These are phyloP conservation scores for Aplysina aerophoba DNA, from an alignment of 37 sponge, comb jelly and placozoan species.

Conservation along the genomic window DNA sequence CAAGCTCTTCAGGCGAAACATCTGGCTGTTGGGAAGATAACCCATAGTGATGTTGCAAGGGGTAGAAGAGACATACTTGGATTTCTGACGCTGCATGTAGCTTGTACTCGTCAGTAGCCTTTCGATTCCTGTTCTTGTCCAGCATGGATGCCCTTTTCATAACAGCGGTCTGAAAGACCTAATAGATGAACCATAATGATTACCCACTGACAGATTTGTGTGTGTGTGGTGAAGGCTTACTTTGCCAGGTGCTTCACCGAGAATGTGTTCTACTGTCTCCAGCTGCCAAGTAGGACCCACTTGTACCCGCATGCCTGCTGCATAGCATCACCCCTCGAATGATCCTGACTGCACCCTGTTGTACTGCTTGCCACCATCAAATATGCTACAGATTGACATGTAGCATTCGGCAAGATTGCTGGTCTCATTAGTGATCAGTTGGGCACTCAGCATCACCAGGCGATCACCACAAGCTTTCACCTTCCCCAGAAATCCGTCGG, in stretches of 20 bases:
- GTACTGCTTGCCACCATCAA: conserved; percentile 10
- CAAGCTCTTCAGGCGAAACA: background rate
- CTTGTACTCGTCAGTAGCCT: too few species aligned
- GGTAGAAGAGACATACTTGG: too few species aligned
- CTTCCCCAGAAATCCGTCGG: background rate
- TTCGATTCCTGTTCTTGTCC: too few species aligned
- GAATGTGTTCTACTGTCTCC: too few species aligned
- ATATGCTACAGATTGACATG: background rate
- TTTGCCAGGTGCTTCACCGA: too few species aligned
- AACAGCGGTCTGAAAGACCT: too few species aligned
- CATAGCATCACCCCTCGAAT: background rate
- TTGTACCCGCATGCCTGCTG: background rate
- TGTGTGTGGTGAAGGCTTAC: too few species aligned
- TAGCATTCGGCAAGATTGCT: conserved; percentile 16
- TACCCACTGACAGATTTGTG: too few species aligned
- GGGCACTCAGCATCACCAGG: background rate
- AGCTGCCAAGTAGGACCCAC: too few species aligned
- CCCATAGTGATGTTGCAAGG: conserved; percentile 33
- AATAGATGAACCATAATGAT: too few species aligned
- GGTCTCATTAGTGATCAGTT: background rate
- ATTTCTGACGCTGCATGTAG: too few species aligned
- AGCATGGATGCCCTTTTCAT: too few species aligned
- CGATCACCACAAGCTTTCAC: background rate
- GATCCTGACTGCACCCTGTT: background rate
- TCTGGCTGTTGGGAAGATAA: conserved; percentile 25